Percentiles rank a stretch among this genome's conserved stretches.
Evolutionary conservation across 1,140 invertebrate species (phyloP).

Genomic region (Leptoteleia sp.): DNA sequence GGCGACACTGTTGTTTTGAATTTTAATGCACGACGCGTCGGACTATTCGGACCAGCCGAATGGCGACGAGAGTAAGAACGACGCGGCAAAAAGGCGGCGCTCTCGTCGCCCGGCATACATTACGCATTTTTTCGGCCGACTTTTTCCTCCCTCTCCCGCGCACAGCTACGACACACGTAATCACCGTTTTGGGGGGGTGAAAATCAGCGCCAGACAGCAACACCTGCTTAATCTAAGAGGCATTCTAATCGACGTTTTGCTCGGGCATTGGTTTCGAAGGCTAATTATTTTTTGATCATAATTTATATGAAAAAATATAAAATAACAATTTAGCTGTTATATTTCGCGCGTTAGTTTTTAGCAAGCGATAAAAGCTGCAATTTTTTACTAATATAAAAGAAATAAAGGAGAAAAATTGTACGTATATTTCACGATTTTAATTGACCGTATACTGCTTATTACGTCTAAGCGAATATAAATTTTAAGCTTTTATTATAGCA

Average conservation of each 20-base stretch:
- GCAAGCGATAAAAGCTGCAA: no score
- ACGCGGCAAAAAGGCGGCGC: conserved; percentile 32
- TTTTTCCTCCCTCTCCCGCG: conserved; percentile 35
- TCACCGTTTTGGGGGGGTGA: conserved; percentile 48
- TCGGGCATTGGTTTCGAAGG: no score
- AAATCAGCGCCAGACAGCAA: conserved; percentile 23
- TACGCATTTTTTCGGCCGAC: conserved; percentile 52
- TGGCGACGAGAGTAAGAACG: conserved; percentile 39
- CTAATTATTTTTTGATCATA: no score
- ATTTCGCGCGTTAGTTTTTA: no score
- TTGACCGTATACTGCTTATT: conserved; percentile 56
- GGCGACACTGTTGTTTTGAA: conserved; percentile 61
- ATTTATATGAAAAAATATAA: no score
- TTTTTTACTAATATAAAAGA: no score
- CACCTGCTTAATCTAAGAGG: conserved; percentile 43
- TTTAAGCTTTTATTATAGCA: conserved; percentile 57
- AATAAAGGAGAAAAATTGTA: conserved; percentile 3
- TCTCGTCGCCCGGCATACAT: conserved; percentile 46
- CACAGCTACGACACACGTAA: conserved; percentile 51
- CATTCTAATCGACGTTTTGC: conserved; percentile 33
- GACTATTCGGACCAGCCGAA: conserved; percentile 27
- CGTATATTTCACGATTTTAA: conserved; percentile 37
- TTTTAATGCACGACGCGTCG: conserved; percentile 51
- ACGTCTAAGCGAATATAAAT: conserved; percentile 57
- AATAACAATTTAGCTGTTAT: no score